A percentile compares a stretch with the other conserved stretches of the same genome.
These are phyloP conservation scores for Micrasema minimum DNA, from an alignment of 1,140 invertebrate species.

Conservation along the genomic window DNA sequence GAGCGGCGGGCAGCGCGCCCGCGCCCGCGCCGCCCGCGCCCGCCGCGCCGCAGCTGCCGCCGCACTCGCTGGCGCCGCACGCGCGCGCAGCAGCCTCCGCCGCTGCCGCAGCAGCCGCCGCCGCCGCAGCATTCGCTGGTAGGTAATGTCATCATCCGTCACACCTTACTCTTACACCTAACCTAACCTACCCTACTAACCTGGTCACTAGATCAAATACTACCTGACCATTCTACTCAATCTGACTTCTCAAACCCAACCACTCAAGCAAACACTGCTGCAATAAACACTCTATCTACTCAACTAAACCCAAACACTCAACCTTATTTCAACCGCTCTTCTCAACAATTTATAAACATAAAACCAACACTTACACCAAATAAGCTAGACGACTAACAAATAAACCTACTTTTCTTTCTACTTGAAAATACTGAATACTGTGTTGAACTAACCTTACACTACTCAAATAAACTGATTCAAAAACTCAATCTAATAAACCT, in stretches of 20 bases:
- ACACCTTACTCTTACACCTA: conserved; percentile 8
- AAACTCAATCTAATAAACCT: too few species aligned
- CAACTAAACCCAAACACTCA: too few species aligned
- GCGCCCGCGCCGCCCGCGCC: conserved; percentile 61
- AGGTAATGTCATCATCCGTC: conserved; percentile 36
- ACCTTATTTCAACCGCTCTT: too few species aligned
- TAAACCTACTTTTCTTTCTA: too few species aligned
- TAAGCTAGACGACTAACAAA: too few species aligned
- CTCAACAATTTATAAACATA: too few species aligned
- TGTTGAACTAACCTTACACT: too few species aligned
- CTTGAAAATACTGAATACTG: too few species aligned
- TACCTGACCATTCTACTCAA: background rate
- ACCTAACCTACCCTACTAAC: background rate
- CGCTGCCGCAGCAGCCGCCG: conserved; percentile 40
- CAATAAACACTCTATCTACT: too few species aligned
- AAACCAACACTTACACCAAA: too few species aligned
- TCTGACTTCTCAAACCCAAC: background rate
- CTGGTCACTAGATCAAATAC: conserved; percentile 1
- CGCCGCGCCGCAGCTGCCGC: conserved; percentile 53
- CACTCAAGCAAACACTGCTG: too few species aligned
- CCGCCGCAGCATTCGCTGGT: conserved; percentile 49
- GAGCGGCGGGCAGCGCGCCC: conserved; percentile 67
- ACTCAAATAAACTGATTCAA: too few species aligned
- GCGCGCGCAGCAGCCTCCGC: conserved; percentile 34
- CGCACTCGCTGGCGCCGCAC: conserved; percentile 39